phyloP scores from a whole-genome alignment of 2,797 vertebrate species.

The Argentina silus region DNA sequence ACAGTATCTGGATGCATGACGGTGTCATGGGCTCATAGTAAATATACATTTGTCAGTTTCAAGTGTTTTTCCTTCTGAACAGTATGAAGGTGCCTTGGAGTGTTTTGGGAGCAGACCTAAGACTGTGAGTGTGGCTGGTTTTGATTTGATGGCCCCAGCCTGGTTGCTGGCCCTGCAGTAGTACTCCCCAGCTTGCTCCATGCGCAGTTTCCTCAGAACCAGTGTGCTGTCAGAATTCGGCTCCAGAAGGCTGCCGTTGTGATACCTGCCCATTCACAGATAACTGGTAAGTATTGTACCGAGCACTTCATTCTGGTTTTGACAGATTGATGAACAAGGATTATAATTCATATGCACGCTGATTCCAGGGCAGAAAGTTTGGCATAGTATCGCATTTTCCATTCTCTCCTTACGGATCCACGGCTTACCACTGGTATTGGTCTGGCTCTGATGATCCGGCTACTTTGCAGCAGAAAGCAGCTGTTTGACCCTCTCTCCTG shows the following conservation, averaged over 20 bases:
- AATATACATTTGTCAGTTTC: background rate
- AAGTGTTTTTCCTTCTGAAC: background rate
- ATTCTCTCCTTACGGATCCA: background rate
- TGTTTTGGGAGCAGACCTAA: conserved; percentile 79
- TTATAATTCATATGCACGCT: background rate
- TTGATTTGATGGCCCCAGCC: conserved; percentile 87
- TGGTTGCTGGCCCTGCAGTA: conserved; percentile 90
- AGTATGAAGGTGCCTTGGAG: background rate
- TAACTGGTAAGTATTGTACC: background rate
- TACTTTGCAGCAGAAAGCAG: conserved; percentile 90
- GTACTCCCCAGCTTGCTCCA: conserved; percentile 87
- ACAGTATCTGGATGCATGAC: too few species aligned
- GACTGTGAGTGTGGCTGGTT: conserved; percentile 82
- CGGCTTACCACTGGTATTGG: conserved; percentile 89
- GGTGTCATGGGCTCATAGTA: background rate
- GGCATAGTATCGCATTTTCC: background rate
- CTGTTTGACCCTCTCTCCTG: conserved; percentile 85
- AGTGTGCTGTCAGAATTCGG: conserved; percentile 85
- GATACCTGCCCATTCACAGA: conserved; percentile 82
- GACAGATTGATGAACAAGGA: too few species aligned
- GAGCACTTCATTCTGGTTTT: background rate
- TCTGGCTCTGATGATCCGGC: conserved; percentile 83
- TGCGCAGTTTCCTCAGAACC: conserved; percentile 83
- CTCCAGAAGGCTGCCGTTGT: conserved; percentile 87
- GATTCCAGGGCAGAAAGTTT: background rate